Evolutionary conservation across 2,888 invertebrate genomes (phyloP), one percentile per base, ranked within the genome.

Genomic region (Myopa tessellatipennis): DNA sequence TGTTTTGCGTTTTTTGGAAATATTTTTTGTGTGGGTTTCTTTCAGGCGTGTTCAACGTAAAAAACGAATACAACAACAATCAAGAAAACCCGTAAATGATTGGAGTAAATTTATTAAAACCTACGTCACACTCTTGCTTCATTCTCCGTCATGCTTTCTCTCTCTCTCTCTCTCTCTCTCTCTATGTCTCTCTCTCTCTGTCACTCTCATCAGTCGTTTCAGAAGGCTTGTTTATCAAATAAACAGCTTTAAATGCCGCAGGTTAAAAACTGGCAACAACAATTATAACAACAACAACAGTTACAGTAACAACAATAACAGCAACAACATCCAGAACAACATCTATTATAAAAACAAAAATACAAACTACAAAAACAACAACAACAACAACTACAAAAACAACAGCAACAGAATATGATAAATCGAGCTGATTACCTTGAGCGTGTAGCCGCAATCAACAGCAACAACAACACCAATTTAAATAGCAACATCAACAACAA

Each of bases 371-470:
- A 58, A 71, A 4, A 71, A 36, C 26, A 69, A 38, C n/a, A 26
- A 52, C 69, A 0, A 4, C 38, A 65, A 65, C 65, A 65, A 4
- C 58, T 8, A 58, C 58, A 58, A 67, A 10, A 67, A 38, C 10
- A 63, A 12, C 36, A 67, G 16, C 45, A 16, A 40, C 34, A 45
- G 45, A 58, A n/a, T 65, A 73, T 77, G 77, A 77, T 77, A 73
- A 77, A 77, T 77, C 68, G 73, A 68, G 73, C 58, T 73, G 77
- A 14, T 77, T 77, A 77, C 77, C 77, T 77, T 73, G 77, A 73
- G 72, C 38, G 38, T 14, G 14, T 14, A 58, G 16, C 34, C 18
- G 40, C 36, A 63, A 55, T 58, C 67, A 67, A 26, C 68, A 58
- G 34, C 12, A 61, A 60, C 65, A 55, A n/a, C 67, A 60, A 18